Evolutionary conservation across 2,113 vertebrate species (phyloP), one percentile per base, ranked within the genome.

Genomic region (Trachemys scripta): DNA sequence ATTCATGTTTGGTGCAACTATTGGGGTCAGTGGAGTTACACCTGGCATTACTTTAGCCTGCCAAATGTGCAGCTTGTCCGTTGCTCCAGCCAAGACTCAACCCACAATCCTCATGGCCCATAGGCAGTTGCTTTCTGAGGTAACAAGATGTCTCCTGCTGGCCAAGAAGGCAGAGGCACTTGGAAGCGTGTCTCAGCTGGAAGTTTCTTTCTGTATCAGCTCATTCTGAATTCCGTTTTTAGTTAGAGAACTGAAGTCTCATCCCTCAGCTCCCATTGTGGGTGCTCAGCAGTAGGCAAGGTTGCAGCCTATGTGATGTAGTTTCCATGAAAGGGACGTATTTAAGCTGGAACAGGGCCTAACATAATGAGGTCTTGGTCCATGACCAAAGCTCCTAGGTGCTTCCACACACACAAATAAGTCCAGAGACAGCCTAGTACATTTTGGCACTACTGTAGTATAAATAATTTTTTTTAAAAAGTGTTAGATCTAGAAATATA

Each of bases 21-120:
- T 12, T 75, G 45, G 38, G 56, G 31, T 24, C 42, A 72, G 57
- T 0, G 1, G 24, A 84, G 42, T 25, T 50, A 45, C 5, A 6
- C 5, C 20, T 75, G 38, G 3, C 12, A 51, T n/a, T 84, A 86
- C 88, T 69, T 31, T 84, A 90, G 59, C 42, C 6, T n/a, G 19
- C 0, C 5, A 24, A 0, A 0, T 3, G 38, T 6, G 25, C 35
- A 81, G 10, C 3, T 1, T 16, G 53, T 24, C 25, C 53, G 31
- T 1, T 29, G 42, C 6, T 54, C 90, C 59, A 65, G 29, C 31
- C 59, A 65, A 35, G 13, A 59, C 19, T 54, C 29, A 84, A 50
- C 10, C 82, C 22, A 65, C 80, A 57, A 25, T 25, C 83, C 80
- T 6, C 8, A 1, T 10, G 51, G 38, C 84, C 14, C 45, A 79